A percentile compares a stretch with the other conserved stretches of the same genome.
These are phyloP conservation scores for Scaptomyza parva DNA, from an alignment of 2,888 invertebrate genomes.

Conservation along the genomic window DNA sequence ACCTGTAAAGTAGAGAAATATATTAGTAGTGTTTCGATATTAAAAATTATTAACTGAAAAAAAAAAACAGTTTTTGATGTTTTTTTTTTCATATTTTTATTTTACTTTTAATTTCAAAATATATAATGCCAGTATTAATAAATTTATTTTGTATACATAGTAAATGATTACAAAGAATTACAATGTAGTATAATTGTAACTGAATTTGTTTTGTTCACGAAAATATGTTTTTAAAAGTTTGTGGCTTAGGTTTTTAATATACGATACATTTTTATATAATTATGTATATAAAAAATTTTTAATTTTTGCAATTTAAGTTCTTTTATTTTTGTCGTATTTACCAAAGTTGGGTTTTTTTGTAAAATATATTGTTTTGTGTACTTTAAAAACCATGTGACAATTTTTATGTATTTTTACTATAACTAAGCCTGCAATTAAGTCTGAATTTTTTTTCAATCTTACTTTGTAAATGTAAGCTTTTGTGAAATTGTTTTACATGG, in stretches of 20 bases:
- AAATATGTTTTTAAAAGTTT: conserved; percentile 48
- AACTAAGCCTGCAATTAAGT: conserved; percentile 67
- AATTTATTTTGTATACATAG: conserved; percentile 53
- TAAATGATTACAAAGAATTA: conserved; percentile 70
- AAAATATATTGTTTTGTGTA: conserved; percentile 29
- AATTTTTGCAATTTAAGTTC: conserved; percentile 2
- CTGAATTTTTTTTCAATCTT: conserved; percentile 20
- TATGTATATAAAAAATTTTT: background rate
- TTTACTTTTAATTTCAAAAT: conserved; percentile 77
- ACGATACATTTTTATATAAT: conserved; percentile 63
- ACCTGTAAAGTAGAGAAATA: conserved; percentile 77
- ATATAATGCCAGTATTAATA: conserved; percentile 60
- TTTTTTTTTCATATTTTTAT: conserved; percentile 61
- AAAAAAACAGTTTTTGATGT: conserved; percentile 38
- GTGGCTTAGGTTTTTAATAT: conserved; percentile 41
- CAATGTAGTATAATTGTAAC: conserved; percentile 53
- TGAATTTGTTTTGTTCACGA: conserved; percentile 26
- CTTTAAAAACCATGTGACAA: conserved; percentile 50
- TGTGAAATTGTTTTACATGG: conserved; percentile 34
- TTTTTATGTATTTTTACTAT: conserved; percentile 18
- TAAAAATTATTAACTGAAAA: conserved; percentile 13
- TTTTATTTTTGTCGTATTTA: conserved; percentile 12
- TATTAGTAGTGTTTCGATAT: conserved; percentile 65
- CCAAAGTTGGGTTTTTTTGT: conserved; percentile 18
- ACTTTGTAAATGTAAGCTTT: conserved; percentile 32